Evolutionary conservation across 30 jellyfish, hydroid and myxozoan species (phyloP).

Genomic region (Hydractinia symbiolongicarpus): DNA sequence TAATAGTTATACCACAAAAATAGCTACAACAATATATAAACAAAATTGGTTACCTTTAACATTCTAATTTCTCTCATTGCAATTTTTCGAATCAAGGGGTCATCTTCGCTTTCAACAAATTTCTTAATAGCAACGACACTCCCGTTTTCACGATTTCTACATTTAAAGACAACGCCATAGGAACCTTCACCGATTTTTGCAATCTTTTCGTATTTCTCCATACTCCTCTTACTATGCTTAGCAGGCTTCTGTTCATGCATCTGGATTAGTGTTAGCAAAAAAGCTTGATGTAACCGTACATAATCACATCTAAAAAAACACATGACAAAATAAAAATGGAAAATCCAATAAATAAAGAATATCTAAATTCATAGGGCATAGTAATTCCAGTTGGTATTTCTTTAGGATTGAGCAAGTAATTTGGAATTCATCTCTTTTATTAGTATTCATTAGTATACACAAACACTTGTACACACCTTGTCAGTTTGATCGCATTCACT

Average conservation of each 20-base stretch:
- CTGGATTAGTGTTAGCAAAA: neutral
- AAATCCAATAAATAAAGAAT: no score
- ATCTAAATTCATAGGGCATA: no score
- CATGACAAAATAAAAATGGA: no score
- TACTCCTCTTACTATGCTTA: constrained; percentile 18
- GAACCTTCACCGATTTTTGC: constrained; percentile 96
- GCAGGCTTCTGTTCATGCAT: constrained; percentile 11
- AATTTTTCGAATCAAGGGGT: constrained; percentile 80
- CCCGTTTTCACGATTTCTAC: constrained; percentile 87
- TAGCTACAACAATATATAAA: neutral
- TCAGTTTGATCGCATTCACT: no score
- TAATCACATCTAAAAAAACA: no score
- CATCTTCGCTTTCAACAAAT: constrained; percentile 97
- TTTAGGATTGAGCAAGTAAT: no score
- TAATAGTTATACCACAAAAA: neutral
- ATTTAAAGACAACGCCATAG: constrained; percentile 90
- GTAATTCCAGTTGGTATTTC: no score
- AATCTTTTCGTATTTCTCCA: constrained; percentile 92
- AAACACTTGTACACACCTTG: no score
- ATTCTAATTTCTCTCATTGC: constrained; percentile 97
- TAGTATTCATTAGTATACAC: no score
- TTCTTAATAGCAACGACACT: constrained; percentile 87
- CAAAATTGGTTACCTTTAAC: constrained; percentile 64
- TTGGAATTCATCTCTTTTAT: no score
- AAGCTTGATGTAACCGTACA: no score